Evolutionary conservation across 2,113 vertebrate genomes (phyloP), one percentile per base, ranked within the genome.

Genomic region (Triplophysa dalaica): DNA sequence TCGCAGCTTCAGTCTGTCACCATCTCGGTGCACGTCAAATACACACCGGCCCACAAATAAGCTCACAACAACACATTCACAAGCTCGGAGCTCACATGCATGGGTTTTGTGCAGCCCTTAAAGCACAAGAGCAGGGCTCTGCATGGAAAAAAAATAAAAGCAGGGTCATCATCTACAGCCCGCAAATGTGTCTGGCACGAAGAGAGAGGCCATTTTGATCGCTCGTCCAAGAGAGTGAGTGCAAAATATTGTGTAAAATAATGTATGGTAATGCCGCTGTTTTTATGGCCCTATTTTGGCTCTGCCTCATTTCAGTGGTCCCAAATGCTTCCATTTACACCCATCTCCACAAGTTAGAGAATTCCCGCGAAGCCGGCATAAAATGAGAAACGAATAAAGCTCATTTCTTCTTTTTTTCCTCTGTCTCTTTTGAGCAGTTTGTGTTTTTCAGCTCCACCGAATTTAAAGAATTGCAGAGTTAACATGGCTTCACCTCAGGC

Each of bases 191-290:
- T 80, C 80, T 87, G 86, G 85, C 87, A 70, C 85, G 84, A 81
- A 83, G 87, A 41, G 86, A 86, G 80, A 85, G 87, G 83, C 82
- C 85, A 88, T 88, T 88, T 86, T 87, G 89, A 89, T 89, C 87
- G 87, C 85, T 90, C 87, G 87, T 88, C 85, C 88, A 90, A 90
- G 87, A 89, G 86, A 85, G 84, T 75, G 84, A 89, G 89, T 86
- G 83, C 75, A 86, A 91, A 89, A 89, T 67, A 56, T 89, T 87
- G 87, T 88, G 84, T 89, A 89, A 90, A 89, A 92, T 89, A 91
- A 90, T 68, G 67, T 88, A 90, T 89, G 83, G 89, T 88, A 91
- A 92, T 90, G 86, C 70, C 63, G 88, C 87, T 82, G 85, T 84
- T 91, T 63, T 92, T 91, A 90, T 89, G 78, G 60, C 77, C 81